Percentiles rank a stretch among this genome's conserved stretches.
These are phyloP conservation scores for Ascidia mentula DNA, from an alignment of 23 tunicate genomes.

Conservation along the genomic window DNA sequence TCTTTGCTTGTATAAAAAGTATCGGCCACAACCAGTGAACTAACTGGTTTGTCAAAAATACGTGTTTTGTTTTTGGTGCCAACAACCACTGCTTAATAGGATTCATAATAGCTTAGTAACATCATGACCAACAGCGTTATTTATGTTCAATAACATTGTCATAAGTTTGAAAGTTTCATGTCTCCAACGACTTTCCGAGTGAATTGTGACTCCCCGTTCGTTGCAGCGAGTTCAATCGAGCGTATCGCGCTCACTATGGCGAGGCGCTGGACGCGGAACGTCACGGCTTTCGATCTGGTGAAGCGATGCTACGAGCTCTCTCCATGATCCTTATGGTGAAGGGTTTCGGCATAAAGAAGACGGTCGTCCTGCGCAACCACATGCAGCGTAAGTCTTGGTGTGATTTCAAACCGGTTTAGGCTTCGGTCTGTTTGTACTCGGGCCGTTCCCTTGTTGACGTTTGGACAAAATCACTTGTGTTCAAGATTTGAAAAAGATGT, in stretches of 20 bases:
- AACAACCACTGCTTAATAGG: no score
- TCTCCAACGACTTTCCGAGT: no score
- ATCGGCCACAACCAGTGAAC: no score
- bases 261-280: conserved; percentile 58
- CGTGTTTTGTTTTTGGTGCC: no score
- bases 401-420: not conserved
- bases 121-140: no score
- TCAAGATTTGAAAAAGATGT: not conserved
- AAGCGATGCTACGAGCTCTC: conserved; percentile 64
- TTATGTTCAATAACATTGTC: no score
- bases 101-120: no score
- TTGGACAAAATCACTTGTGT: not conserved
- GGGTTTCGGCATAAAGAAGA: conserved; percentile 75
- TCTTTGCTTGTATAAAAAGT: no score
- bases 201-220: no score
- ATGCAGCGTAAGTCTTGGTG: conserved; percentile 47
- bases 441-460: not conserved
- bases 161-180: no score
- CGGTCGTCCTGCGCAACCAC: conserved; percentile 57
- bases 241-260: conserved; percentile 31
- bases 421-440: not conserved
- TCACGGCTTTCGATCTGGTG: conserved; percentile 64
- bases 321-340: conserved; percentile 46
- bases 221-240: conserved; percentile 62
- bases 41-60: no score